Percentiles rank a stretch among this genome's conserved stretches.
These are phyloP conservation scores for Promerops cafer DNA, from an alignment of 2,113 vertebrate species.

Conservation along the genomic window DNA sequence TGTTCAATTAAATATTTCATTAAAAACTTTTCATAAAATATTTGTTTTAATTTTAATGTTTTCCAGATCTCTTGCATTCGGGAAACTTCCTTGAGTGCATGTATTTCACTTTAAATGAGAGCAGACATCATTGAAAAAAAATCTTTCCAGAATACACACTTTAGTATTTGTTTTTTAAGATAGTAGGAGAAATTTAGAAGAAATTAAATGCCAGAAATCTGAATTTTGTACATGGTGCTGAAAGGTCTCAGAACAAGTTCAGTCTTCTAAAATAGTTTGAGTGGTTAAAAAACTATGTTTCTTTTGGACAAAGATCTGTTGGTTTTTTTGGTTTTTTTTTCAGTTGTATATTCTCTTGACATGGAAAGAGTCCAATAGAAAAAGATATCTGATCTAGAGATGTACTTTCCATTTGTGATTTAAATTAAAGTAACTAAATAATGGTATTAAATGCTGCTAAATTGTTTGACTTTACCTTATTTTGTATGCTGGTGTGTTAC, in stretches of 20 bases:
- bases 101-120: background rate
- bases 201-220: background rate
- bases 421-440: background rate
- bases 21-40: background rate
- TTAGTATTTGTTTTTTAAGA: background rate
- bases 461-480: background rate
- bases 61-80: background rate
- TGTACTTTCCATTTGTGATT: background rate
- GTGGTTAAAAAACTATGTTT: background rate
- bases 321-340: background rate
- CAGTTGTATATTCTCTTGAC: background rate
- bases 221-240: background rate
- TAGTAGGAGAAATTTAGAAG: background rate
- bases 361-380: background rate
- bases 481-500: background rate
- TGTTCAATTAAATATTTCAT: background rate
- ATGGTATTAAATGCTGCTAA: background rate
- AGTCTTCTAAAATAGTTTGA: background rate
- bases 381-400: background rate
- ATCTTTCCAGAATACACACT: background rate
- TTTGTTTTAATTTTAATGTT: background rate
- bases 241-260: background rate
- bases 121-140: background rate
- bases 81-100: fast-evolving
- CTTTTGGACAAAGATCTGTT: background rate